Evolutionary conservation across 2,888 invertebrate species (phyloP), one percentile per base, ranked within the genome.

Genomic region (Eupithecia subfuscata): DNA sequence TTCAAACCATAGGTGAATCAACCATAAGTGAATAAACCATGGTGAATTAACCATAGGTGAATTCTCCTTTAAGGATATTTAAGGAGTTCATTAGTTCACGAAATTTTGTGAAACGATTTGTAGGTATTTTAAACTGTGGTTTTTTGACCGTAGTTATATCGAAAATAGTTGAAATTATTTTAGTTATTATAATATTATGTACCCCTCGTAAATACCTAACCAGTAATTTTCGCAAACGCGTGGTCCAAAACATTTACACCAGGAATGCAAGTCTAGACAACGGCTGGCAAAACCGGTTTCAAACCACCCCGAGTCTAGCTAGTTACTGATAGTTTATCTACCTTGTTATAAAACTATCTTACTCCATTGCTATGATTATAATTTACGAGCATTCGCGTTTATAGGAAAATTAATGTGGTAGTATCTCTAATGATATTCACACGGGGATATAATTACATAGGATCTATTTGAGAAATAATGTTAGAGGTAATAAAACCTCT

Each of bases 211-310:
- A 48, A 18, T n/a, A 22, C 12, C 22, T 25, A 5, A 5, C 25
- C 25, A 22, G 25, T n/a, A 25, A 68, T 7, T 78, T 74, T 77
- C 71, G 71, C 76, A 71, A 43, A 45, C 75, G 75, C 72, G 72
- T 60, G 78, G 65, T 76, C 77, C 78, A 52, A 43, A 45, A 67
- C n/a, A 75, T 74, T 69, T 71, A 63, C 52, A 73, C 30, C 75
- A 77, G 74, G 79, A 81, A 80, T 81, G 79, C 78, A 76, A 40
- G 79, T 80, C 81, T 81, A 80, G 81, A 80, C 80, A 71, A 48
- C 71, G 71, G 74, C 78, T 78, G 77, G 45, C 71, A 64, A 77
- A 81, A 81, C 80, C 80, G 34, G 80, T 80, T 81, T 48, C 18
- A 63, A 69, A 67, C 73, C 75, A 40, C 25, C 67, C 65, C 25